Conservation (phyloP, 2,888 invertebrate genomes). For the Caenorhabditis becei region DNA sequence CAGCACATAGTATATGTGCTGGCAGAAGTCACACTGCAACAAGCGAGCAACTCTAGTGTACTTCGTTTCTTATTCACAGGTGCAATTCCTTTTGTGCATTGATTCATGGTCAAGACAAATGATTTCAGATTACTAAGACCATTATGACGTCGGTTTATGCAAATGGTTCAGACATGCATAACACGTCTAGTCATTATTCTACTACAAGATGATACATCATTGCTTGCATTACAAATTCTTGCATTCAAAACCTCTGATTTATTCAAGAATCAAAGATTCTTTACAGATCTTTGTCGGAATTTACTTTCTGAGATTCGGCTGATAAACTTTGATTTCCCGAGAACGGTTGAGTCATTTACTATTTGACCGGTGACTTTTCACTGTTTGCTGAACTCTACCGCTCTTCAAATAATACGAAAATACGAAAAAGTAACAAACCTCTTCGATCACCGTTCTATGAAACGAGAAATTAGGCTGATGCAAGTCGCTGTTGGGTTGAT, state of each 20-base stretch:
- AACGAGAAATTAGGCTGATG: constrained; percentile 46
- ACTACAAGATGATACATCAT: neutral
- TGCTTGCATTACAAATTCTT: neutral
- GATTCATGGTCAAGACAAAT: neutral
- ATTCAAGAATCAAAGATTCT: no score
- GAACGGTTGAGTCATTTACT: neutral
- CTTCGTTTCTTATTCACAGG: neutral
- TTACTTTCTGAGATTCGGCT: neutral
- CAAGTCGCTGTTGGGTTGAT: constrained; percentile 50
- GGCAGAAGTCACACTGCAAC: constrained; percentile 21
- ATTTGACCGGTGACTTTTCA: neutral
- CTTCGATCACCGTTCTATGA: constrained; percentile 60
- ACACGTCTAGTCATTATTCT: neutral
- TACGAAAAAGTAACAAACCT: constrained; percentile 50
- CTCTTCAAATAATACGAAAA: constrained; percentile 14
- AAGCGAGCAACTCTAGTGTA: constrained; percentile 4
- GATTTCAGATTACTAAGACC: neutral
- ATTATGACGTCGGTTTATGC: neutral
- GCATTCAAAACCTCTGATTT: no score
- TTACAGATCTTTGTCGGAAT: neutral
- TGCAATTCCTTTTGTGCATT: neutral
- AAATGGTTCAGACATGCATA: neutral
- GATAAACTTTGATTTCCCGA: neutral
- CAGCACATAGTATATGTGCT: constrained; percentile 10
- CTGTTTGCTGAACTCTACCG: constrained; percentile 16